These are phyloP conservation scores for Euspilapteryx auroguttella DNA, from an alignment of 2,888 invertebrate species.

Conservation along the genomic window DNA sequence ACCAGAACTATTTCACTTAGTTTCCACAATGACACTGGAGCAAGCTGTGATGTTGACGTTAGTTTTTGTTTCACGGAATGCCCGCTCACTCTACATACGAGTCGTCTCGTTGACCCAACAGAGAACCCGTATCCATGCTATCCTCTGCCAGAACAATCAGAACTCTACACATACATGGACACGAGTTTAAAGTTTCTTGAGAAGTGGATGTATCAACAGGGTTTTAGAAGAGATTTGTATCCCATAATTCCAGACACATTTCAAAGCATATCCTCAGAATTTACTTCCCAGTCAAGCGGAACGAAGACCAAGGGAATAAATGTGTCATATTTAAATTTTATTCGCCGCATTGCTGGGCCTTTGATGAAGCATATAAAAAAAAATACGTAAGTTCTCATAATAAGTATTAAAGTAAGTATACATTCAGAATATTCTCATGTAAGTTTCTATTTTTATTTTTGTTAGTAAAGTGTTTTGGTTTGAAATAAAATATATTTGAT, in stretches of 20 bases:
- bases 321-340: slow-evolving; percentile 37
- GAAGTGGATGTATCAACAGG: slow-evolving; percentile 51
- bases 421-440: no score
- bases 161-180: slow-evolving; percentile 30
- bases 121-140: slow-evolving; percentile 41
- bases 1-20: slow-evolving; percentile 17
- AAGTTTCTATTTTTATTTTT: no score
- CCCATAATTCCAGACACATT: slow-evolving; percentile 46
- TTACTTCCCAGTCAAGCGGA: slow-evolving; percentile 17
- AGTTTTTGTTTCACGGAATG: slow-evolving; percentile 36
- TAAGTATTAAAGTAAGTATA: no score
- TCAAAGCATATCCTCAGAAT: slow-evolving; percentile 28
- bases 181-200: slow-evolving; percentile 29
- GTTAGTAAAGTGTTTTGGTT: no score
- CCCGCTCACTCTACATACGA: slow-evolving; percentile 32
- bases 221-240: slow-evolving; percentile 43
- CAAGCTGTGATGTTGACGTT: slow-evolving; percentile 34
- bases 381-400: slow-evolving; percentile 25
- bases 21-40: slow-evolving; percentile 27
- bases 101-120: slow-evolving; percentile 15
- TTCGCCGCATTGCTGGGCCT: slow-evolving; percentile 41
- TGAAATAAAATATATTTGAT: no score
- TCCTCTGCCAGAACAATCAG: slow-evolving; percentile 21
- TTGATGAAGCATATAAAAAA: slow-evolving; percentile 39
- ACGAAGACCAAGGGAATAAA: slow-evolving; percentile 37